Conservation (phyloP, 2,113 vertebrate genomes). For the Isichthys henryi region DNA sequence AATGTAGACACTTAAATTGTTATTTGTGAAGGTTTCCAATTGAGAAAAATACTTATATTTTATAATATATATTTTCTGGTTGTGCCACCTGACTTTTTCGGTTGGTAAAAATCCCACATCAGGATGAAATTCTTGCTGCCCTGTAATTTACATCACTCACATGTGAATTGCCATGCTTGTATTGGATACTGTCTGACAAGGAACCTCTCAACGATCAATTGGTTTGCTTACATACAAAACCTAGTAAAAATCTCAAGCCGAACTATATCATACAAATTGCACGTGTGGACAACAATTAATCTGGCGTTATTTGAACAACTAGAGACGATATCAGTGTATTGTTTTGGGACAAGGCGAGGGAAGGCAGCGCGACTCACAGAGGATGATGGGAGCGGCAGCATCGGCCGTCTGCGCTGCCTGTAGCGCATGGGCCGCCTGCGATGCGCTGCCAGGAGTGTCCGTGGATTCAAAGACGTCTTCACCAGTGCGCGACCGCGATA, state of each 20-base stretch:
- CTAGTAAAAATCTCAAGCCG: background rate
- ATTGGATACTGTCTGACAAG: background rate
- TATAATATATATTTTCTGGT: background rate
- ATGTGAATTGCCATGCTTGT: background rate
- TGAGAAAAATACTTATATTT: background rate
- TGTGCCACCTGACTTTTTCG: background rate
- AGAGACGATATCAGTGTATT: background rate
- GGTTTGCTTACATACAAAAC: background rate
- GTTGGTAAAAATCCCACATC: background rate
- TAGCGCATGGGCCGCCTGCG: conserved; percentile 32
- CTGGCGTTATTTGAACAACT: background rate
- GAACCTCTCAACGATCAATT: background rate
- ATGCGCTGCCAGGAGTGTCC: conserved; percentile 35
- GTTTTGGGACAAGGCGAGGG: background rate
- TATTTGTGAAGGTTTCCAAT: background rate
- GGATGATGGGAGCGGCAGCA: conserved; percentile 31
- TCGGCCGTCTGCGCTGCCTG: conserved; percentile 32
- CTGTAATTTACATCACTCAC: background rate
- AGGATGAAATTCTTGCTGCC: background rate
- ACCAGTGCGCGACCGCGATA: conserved; percentile 8
- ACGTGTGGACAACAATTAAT: background rate
- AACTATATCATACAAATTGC: background rate
- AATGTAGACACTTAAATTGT: background rate
- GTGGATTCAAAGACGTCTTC: conserved; percentile 9
- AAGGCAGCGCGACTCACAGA: conserved; percentile 44